These are phyloP conservation scores for Elgonia sp. DNA, from an alignment of 2,888 invertebrate genomes.

Conservation along the genomic window DNA sequence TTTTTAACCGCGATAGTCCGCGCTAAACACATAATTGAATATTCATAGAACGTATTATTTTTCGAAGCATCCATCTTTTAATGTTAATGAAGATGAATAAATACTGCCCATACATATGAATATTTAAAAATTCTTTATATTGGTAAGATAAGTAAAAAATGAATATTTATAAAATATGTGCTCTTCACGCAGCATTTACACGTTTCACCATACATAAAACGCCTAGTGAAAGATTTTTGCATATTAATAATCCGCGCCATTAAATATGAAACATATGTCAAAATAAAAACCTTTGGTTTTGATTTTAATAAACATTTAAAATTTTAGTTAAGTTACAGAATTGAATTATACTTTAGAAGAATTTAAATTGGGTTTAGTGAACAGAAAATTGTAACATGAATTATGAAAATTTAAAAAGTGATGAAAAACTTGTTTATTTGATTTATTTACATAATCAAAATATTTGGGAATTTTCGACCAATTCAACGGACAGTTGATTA, in stretches of 20 bases:
- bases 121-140: slow-evolving; percentile 40
- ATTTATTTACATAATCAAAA: too few species aligned
- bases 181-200: not conserved
- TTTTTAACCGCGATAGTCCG: not conserved
- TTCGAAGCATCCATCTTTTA: slow-evolving; percentile 23
- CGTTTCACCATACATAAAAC: not conserved
- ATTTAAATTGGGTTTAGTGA: not conserved
- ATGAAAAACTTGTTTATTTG: too few species aligned
- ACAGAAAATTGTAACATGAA: not conserved
- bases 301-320: too few species aligned
- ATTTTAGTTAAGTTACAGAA: too few species aligned
- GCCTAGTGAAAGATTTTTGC: not conserved
- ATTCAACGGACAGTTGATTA: too few species aligned
- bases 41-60: slow-evolving; percentile 42
- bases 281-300: too few species aligned
- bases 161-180: slow-evolving; percentile 45
- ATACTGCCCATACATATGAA: slow-evolving; percentile 21
- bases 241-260: slow-evolving; percentile 3
- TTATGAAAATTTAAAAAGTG: not conserved
- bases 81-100: slow-evolving; percentile 54
- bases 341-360: too few species aligned
- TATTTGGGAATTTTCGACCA: too few species aligned
- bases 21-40: slow-evolving; percentile 39
- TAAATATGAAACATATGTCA: not conserved
- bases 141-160: slow-evolving; percentile 18